Evolutionary conservation across 2,797 vertebrate genomes (phyloP).

Genomic region (Nannoperca australis): DNA sequence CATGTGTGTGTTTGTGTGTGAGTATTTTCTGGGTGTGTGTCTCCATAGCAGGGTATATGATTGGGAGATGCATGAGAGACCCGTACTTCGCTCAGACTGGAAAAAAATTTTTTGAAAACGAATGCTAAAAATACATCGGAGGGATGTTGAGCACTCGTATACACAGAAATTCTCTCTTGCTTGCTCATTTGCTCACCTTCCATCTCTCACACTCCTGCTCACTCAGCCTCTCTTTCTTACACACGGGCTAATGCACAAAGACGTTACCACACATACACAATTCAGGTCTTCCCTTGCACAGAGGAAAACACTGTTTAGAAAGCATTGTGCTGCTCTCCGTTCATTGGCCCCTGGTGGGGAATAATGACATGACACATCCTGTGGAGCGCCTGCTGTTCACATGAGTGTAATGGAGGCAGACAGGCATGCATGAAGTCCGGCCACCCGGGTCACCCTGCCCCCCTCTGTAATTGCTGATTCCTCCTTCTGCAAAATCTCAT

Average conservation of each 20-base stretch:
- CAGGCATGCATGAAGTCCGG: conserved; percentile 68
- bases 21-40: conserved; percentile 25
- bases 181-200: conserved; percentile 66
- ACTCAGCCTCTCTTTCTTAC: background rate
- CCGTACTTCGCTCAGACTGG: conserved; percentile 37
- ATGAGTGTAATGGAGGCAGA: conserved; percentile 75
- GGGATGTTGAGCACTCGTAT: conserved; percentile 62
- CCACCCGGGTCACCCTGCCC: conserved; percentile 58
- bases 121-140: conserved; percentile 77
- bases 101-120: conserved; percentile 62
- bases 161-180: conserved; percentile 59
- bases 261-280: conserved; percentile 19
- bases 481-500: conserved; percentile 28
- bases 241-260: conserved; percentile 46
- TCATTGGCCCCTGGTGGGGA: conserved; percentile 77
- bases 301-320: conserved; percentile 57
- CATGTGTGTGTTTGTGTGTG: conserved; percentile 33
- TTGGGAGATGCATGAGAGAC: conserved; percentile 54
- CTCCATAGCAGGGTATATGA: conserved; percentile 30
- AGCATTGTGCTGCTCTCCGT: conserved; percentile 54
- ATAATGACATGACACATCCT: conserved; percentile 79
- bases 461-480: conserved; percentile 37
- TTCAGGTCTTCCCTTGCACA: conserved; percentile 56
- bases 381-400: conserved; percentile 65
- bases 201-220: conserved; percentile 11